A percentile compares a stretch with the other conserved stretches of the same genome.
These are phyloP conservation scores for Hemiprocne comata DNA, from an alignment of 2,113 vertebrate species.

Conservation along the genomic window DNA sequence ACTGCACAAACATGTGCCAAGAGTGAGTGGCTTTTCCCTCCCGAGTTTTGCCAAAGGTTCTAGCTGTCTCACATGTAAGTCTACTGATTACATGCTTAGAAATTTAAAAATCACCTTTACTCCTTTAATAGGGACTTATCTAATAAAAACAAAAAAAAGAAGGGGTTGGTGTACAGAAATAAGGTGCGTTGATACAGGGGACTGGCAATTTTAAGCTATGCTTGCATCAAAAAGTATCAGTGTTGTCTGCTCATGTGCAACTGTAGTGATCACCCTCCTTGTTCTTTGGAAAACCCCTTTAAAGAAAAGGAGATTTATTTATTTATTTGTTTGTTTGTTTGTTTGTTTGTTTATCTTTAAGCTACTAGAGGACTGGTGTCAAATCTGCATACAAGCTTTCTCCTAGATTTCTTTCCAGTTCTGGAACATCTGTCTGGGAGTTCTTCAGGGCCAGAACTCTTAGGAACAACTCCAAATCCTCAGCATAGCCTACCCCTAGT, in stretches of 20 bases:
- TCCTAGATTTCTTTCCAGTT: neutral
- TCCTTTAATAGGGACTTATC: neutral
- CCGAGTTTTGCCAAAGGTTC: neutral
- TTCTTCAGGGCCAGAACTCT: neutral
- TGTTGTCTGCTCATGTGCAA: neutral
- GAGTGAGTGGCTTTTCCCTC: neutral
- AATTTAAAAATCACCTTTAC: neutral
- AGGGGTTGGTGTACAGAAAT: neutral
- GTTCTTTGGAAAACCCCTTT: neutral
- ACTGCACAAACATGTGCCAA: neutral
- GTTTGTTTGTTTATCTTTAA: neutral
- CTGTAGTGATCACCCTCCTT: neutral
- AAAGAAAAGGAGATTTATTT: neutral
- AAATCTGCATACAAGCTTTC: neutral
- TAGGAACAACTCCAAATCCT: neutral
- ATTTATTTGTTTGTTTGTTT: too few species aligned
- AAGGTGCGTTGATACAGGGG: neutral
- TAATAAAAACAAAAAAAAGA: neutral
- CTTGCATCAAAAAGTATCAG: neutral
- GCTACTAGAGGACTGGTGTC: neutral
- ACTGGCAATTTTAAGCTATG: neutral
- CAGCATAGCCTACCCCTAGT: neutral
- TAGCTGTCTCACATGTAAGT: neutral
- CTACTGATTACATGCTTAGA: neutral
- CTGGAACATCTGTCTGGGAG: neutral